phyloP scores from a whole-genome alignment of 2,797 vertebrate species.

The Lacerta bilineata region DNA sequence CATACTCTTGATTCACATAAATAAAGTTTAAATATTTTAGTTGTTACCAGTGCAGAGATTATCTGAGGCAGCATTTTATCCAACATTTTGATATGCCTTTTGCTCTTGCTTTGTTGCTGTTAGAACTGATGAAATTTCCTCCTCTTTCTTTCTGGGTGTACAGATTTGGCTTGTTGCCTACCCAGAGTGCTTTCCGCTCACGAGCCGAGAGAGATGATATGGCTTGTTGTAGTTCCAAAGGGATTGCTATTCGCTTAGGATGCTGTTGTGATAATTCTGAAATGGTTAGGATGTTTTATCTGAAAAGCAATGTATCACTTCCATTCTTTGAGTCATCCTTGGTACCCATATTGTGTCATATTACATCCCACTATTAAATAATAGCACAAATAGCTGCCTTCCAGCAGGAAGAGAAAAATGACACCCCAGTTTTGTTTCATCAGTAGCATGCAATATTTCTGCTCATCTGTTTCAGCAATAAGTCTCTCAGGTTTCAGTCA shows the following conservation, averaged over 20 bases:
- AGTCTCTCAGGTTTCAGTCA: not conserved
- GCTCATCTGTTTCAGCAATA: not conserved
- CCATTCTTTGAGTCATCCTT: not conserved
- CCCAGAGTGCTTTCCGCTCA: not conserved
- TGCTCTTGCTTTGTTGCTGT: constrained; percentile 31
- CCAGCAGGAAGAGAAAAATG: not conserved
- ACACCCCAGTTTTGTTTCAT: not conserved
- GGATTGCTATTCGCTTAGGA: not conserved
- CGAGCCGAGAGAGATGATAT: fast-evolving
- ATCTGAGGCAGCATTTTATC: constrained; percentile 46
- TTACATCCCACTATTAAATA: not conserved
- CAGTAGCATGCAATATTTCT: not conserved
- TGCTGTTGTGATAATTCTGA: not conserved
- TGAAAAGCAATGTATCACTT: not conserved
- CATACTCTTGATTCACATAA: constrained; percentile 65
- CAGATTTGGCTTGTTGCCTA: not conserved
- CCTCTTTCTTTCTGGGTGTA: not conserved
- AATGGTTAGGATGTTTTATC: not conserved
- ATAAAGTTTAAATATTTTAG: constrained; percentile 62
- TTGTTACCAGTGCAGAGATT: constrained; percentile 59
- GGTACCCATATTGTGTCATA: not conserved
- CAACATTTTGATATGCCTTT: constrained; percentile 14
- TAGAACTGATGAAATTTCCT: constrained; percentile 31
- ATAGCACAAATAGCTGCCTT: not conserved
- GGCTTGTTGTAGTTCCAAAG: not conserved